Base-by-base conservation (phyloP, 1,140 invertebrate genomes). In the Drosophila seguyi region DNA sequence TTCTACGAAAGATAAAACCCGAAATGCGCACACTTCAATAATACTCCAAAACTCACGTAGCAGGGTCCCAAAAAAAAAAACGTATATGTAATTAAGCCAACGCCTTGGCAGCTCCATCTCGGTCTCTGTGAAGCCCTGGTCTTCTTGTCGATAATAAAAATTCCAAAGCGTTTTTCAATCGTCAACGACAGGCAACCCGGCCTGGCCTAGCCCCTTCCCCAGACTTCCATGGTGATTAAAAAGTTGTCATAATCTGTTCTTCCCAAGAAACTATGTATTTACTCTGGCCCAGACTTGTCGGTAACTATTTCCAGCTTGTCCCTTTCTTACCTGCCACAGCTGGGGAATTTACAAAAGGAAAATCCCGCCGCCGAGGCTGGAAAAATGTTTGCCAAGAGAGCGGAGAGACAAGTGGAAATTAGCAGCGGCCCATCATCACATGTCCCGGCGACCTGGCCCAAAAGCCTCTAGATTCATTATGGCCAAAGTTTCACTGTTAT, bases 131-230 rank as follows among this genome's bases (percentile, higher is more conserved):
- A 58, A 45, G 57, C 16, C 36, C 55, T 57, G 22, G 47, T 56
- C 39, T 31, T 63, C 31, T 75, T 63, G 82, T 62, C 61, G 68
- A 90, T 90, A 88, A 85, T 87, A 87, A 87, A 88, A 88, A 88
- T 88, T 85, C 85, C 85, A 63, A 90, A 88, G 71, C 85, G 85
- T 88, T 90, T 90, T 81, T 90, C 84, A 88, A 87, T 90, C 50
- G 31, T 53, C 50, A 53, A 18, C 31, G 31, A 36, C 50, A 88
- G 80, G 62, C 63, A 25, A 34, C 18, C 20, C 8, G 55, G 44
- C 22, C 10, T 1, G 44, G 29, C 45, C 41, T 20, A 41, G 41
- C 61, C 69, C 50, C n/a, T 66, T 74, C 27, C 41, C 45, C 44
- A 60, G 53, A 58, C 45, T 53, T 36, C 8, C 20, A 48, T 48